A percentile compares a stretch with the other conserved stretches of the same genome.
These are phyloP conservation scores for Cygnus buccinator DNA, from an alignment of 2,113 vertebrate genomes.

Conservation along the genomic window DNA sequence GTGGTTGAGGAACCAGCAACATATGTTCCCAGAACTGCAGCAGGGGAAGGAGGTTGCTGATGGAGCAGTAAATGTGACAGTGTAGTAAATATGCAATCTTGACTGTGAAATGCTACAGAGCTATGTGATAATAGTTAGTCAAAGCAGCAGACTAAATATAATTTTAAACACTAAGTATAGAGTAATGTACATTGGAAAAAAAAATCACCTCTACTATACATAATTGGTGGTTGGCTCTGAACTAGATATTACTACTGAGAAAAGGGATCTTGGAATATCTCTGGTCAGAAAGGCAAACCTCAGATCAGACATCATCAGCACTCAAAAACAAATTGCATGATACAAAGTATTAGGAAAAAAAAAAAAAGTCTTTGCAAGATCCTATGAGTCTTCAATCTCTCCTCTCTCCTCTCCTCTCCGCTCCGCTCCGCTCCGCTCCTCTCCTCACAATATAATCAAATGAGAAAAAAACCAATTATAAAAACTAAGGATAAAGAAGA, in stretches of 20 bases:
- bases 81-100: background rate
- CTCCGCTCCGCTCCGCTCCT: too few relatives aligned
- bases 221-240: background rate
- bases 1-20: background rate
- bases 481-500: background rate
- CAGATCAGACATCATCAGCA: background rate
- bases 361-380: background rate
- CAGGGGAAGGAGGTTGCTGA: background rate
- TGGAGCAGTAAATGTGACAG: background rate
- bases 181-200: background rate
- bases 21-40: background rate
- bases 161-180: background rate
- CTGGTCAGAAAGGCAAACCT: background rate
- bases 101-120: background rate
- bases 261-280: background rate
- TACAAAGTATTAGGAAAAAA: background rate
- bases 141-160: background rate
- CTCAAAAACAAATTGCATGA: background rate
- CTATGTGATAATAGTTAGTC: background rate
- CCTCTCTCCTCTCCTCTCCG: background rate
- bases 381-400: background rate
- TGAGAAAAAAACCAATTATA: background rate
- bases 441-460: background rate
- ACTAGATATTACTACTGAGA: background rate
- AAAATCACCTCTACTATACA: background rate